Conservation (phyloP, 2,888 invertebrate species). For the Lacanobia oleracea region DNA sequence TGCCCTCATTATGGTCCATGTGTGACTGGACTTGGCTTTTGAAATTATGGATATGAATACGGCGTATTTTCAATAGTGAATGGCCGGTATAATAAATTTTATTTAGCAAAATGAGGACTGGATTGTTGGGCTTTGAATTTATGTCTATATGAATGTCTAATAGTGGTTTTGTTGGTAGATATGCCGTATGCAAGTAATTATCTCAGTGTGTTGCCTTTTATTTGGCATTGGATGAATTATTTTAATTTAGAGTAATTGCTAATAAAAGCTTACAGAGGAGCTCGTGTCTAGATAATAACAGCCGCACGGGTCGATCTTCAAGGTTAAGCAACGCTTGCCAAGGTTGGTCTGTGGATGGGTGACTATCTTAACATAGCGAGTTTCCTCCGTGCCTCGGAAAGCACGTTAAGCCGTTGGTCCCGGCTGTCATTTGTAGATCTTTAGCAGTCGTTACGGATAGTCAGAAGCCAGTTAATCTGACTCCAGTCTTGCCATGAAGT, state of each 20-base stretch:
- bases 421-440: too few relatives aligned
- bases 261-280: too few relatives aligned
- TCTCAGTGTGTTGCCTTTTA: conserved; percentile 17
- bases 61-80: conserved; percentile 67
- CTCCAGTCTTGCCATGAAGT: too few relatives aligned
- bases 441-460: too few relatives aligned
- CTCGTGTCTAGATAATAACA: too few relatives aligned
- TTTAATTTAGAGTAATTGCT: background rate
- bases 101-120: conserved; percentile 64
- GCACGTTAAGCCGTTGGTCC: too few relatives aligned
- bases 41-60: conserved; percentile 73
- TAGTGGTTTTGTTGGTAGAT: conserved; percentile 52
- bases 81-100: conserved; percentile 65
- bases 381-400: too few relatives aligned
- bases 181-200: conserved; percentile 55
- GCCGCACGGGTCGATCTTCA: too few relatives aligned
- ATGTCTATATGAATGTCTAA: conserved; percentile 57
- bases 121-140: conserved; percentile 60
- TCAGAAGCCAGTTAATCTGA: too few relatives aligned
- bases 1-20: conserved; percentile 85
- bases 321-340: too few relatives aligned
- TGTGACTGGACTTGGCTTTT: conserved; percentile 74
- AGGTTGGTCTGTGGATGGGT: too few relatives aligned
- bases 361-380: too few relatives aligned
- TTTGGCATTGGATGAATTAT: background rate